These are phyloP conservation scores for Chrysogorgia sp. DNA, from an alignment of 92 coral and sea anemone genomes.

Conservation along the genomic window DNA sequence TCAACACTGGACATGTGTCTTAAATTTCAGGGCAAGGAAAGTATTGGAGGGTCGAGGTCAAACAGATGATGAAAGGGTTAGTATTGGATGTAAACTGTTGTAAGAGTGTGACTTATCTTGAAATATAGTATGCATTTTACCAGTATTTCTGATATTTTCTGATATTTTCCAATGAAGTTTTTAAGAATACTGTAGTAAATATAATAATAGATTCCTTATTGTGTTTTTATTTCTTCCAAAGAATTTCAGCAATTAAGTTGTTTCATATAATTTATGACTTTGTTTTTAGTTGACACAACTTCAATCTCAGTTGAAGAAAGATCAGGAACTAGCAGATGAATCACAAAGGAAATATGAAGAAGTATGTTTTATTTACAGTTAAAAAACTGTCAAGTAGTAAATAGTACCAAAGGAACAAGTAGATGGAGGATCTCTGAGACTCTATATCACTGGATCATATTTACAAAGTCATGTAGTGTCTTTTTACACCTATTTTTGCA, in stretches of 20 bases:
- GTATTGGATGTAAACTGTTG: neutral
- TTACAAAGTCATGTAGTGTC: neutral
- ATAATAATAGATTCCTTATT: neutral
- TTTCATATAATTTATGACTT: neutral
- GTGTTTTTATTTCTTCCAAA: conserved; percentile 34
- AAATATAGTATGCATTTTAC: neutral
- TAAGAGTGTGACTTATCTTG: neutral
- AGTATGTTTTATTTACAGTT: conserved; percentile 41
- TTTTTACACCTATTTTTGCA: conserved; percentile 6
- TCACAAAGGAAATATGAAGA: conserved; percentile 88
- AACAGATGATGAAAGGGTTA: conserved; percentile 92
- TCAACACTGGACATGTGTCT: neutral
- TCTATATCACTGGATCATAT: neutral
- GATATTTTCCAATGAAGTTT: too few species aligned
- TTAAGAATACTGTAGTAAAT: neutral
- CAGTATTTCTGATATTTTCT: neutral
- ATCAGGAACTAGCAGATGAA: conserved; percentile 75
- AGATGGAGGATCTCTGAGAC: neutral
- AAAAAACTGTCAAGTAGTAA: neutral
- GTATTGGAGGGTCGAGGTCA: conserved; percentile 94
- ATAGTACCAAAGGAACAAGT: neutral
- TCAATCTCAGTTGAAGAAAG: conserved; percentile 67
- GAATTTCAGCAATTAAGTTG: neutral
- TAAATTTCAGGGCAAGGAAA: conserved; percentile 84
- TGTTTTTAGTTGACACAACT: conserved; percentile 59